A percentile compares a stretch with the other conserved stretches of the same genome.
Conservation (phyloP, 64 coral and sea anemone genomes). For the Acropora yongei region DNA sequence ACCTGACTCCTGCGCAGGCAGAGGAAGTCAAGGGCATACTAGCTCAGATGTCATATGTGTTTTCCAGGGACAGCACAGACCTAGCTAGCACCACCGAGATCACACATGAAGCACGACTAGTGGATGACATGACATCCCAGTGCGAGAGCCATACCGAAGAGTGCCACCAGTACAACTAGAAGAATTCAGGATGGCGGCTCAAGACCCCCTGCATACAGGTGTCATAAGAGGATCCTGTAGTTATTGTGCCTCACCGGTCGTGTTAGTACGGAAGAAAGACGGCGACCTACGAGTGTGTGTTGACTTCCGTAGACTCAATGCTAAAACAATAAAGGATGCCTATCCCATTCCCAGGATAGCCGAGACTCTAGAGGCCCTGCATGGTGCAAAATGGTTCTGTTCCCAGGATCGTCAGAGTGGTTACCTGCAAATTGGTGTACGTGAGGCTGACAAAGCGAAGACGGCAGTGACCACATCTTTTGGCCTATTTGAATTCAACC, state of each 20-base stretch:
- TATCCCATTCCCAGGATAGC: conserved; percentile 60
- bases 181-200: conserved; percentile 38
- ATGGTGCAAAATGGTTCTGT: conserved; percentile 59
- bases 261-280: conserved; percentile 56
- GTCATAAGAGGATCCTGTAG: conserved; percentile 57
- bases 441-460: conserved; percentile 24
- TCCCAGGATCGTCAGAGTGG: conserved; percentile 53
- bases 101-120: conserved; percentile 23
- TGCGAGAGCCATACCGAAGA: conserved; percentile 22
- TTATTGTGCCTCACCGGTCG: conserved; percentile 26
- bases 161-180: conserved; percentile 30
- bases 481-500: conserved; percentile 21
- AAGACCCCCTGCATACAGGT: conserved; percentile 21
- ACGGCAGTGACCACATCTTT: conserved; percentile 47
- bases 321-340: conserved; percentile 38
- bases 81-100: neutral
- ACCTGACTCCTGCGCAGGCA: too few relatives aligned
- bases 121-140: neutral
- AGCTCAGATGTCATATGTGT: neutral
- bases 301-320: conserved; percentile 51
- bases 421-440: conserved; percentile 17
- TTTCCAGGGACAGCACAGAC: neutral
- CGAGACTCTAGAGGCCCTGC: conserved; percentile 48
- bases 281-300: conserved; percentile 42
- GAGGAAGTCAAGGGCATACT: neutral